Conservation (phyloP, 2,113 vertebrate genomes). For the Puntigrus tetrazona region DNA sequence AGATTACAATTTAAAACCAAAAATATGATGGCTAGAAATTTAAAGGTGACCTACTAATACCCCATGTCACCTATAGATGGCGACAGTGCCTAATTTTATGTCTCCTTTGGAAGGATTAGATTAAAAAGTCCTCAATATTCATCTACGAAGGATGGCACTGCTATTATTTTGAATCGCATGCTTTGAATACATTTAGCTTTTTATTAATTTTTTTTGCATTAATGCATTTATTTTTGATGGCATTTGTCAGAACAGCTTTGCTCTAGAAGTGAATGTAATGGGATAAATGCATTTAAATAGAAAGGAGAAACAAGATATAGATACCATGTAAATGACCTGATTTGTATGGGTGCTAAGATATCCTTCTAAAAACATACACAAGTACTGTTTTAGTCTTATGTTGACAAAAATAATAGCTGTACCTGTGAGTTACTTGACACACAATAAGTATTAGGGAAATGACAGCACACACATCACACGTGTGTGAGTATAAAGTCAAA, state of each 20-base stretch:
- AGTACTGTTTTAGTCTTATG: not conserved
- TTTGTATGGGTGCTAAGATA: not conserved
- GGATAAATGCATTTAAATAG: not conserved
- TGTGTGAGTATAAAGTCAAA: not conserved
- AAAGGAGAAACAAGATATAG: not conserved
- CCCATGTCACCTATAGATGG: constrained; percentile 55
- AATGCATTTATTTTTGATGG: not conserved
- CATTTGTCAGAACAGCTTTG: not conserved
- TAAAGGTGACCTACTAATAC: constrained; percentile 35
- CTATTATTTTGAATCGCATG: not conserved
- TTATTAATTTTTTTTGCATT: not conserved
- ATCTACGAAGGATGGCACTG: not conserved
- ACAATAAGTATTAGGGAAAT: not conserved
- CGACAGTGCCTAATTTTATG: constrained; percentile 30
- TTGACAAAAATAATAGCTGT: not conserved
- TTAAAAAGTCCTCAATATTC: not conserved
- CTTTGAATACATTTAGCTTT: not conserved
- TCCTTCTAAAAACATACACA: not conserved
- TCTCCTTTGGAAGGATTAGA: not conserved
- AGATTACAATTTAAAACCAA: not conserved
- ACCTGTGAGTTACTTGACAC: not conserved
- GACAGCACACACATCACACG: not conserved
- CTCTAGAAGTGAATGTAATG: not conserved
- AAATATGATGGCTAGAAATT: not conserved
- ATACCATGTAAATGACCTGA: constrained; percentile 9